Base-by-base conservation (phyloP, 1,140 invertebrate species). In the Yoshiicerus persimilis region DNA sequence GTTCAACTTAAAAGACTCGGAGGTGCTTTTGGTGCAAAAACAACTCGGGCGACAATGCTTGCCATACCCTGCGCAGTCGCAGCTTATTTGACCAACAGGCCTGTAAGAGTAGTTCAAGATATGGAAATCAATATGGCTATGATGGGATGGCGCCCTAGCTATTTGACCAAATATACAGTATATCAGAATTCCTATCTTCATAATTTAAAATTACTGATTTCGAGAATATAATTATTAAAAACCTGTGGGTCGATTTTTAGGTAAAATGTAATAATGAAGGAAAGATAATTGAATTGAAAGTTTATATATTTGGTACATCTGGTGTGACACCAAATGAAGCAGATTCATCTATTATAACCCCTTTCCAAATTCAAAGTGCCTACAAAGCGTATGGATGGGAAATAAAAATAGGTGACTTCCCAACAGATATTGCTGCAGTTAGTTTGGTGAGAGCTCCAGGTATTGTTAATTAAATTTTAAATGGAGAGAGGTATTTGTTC, bases 241-340 rank as follows among this genome's bases (percentile, higher is more conserved):
- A n/a, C n/a, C n/a, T n/a, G n/a, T n/a, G n/a, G n/a, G n/a, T n/a
- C n/a, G n/a, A n/a, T n/a, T n/a, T n/a, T 25, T 66, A 93, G 93
- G 93, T 95, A 27, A 95, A 94, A 8, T 93, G 96, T 2, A 93
- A 96, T 91, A 92, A 94, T 11, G 92, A 93, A 9, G 96, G 96
- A 5, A 93, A 94, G 90, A 95, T 96, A 41, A 94, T 95, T 75
- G 95, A 95, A 87, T 91, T 96, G n/a, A 94, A 95, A 66, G 93
- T 92, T 27, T 92, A 92, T 6, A 93, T 95, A 70, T 96, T 95
- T 91, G 93, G 94, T 91, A 95, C 96, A 91, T 92, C 93, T 13
- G 96, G 96, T 0, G 93, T 92, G 86, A 91, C 92, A 4, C 92
- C 92, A 2, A 96, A 96, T 89, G 95, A 96, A 89, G 91, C 32